Evolutionary conservation across 2,797 vertebrate species (phyloP).

Genomic region (Phyllotis vaccarum): DNA sequence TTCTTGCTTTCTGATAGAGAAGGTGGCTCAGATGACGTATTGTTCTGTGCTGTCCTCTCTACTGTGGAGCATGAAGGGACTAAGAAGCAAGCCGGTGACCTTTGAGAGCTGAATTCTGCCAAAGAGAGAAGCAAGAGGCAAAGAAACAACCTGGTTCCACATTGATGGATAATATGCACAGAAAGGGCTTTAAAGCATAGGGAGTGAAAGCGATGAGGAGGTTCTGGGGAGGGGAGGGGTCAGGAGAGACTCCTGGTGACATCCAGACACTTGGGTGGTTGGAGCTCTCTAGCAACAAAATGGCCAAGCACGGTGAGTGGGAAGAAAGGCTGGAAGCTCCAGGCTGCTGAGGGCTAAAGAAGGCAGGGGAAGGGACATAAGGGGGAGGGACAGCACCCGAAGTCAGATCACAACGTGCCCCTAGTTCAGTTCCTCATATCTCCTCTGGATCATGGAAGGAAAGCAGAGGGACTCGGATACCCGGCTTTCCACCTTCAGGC

Average conservation of each 20-base stretch:
- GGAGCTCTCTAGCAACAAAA: not conserved
- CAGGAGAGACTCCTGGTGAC: not conserved
- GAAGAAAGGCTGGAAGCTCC: no score
- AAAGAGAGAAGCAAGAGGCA: not conserved
- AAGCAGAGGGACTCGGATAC: not conserved
- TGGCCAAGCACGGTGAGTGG: no score
- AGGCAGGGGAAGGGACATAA: no score
- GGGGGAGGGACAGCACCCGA: not conserved
- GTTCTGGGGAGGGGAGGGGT: no score
- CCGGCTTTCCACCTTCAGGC: not conserved
- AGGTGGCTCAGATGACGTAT: fast-evolving
- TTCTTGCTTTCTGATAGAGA: not conserved
- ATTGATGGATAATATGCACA: not conserved
- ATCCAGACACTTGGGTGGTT: no score
- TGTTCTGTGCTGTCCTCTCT: not conserved
- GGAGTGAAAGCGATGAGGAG: no score
- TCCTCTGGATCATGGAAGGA: not conserved
- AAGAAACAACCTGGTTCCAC: not conserved
- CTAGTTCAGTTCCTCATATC: not conserved
- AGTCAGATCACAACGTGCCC: fast-evolving
- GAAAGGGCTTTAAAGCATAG: not conserved
- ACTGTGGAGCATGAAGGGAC: fast-evolving
- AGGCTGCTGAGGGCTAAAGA: not conserved
- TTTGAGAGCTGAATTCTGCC: not conserved
- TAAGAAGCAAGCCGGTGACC: not conserved